These are phyloP conservation scores for Drosophila ficusphila DNA, from an alignment of 1,140 invertebrate genomes.

Conservation along the genomic window DNA sequence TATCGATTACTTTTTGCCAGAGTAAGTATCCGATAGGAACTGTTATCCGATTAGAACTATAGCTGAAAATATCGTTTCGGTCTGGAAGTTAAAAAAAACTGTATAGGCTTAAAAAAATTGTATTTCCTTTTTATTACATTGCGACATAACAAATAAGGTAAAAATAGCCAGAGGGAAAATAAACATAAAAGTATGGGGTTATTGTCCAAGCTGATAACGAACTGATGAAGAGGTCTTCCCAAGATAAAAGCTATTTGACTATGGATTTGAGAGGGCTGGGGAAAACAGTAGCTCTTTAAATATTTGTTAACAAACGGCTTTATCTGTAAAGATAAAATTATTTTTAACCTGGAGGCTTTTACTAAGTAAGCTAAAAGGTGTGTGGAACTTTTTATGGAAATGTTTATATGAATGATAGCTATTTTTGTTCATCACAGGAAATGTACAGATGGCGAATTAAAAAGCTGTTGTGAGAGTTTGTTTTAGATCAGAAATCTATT, in stretches of 20 bases:
- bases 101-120: no score
- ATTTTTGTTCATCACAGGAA: slow-evolving; percentile 1
- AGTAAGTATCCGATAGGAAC: slow-evolving; percentile 85
- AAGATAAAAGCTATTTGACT: slow-evolving; percentile 17
- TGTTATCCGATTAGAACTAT: background rate
- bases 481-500: no score
- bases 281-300: slow-evolving; percentile 29
- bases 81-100: background rate
- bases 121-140: no score
- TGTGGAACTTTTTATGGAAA: background rate
- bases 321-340: slow-evolving; percentile 36
- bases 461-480: no score
- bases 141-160: background rate
- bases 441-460: no score
- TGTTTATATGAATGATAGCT: slow-evolving; percentile 5
- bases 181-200: background rate
- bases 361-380: slow-evolving; percentile 4
- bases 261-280: background rate
- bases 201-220: slow-evolving; percentile 26
- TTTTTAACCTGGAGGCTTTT: slow-evolving; percentile 3
- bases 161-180: background rate
- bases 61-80: no score
- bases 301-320: slow-evolving; percentile 6
- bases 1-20: slow-evolving; percentile 88
- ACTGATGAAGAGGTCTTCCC: slow-evolving; percentile 3